Base-by-base conservation (phyloP, 2,797 vertebrate genomes). In the Mallotus villosus region DNA sequence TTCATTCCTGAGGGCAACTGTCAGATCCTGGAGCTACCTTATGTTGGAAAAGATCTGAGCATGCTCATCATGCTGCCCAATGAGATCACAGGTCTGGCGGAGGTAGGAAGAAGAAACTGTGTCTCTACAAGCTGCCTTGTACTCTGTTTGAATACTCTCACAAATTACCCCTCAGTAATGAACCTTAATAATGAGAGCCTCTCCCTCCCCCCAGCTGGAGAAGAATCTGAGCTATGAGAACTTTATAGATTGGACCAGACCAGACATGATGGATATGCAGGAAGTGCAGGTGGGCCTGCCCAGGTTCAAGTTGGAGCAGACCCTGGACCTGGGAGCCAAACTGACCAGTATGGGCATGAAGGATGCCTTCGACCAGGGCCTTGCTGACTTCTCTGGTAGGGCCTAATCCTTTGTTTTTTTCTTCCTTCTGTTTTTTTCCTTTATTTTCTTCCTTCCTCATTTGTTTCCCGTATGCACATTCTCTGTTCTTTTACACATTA, bases 51-150 rank as follows among this genome's bases (percentile, higher is more conserved):
- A 0, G 93, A 95, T 7, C 85, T 98, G 55, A 96, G 95, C 82
- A 94, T 97, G 94, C 32, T 97, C 62, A 87, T 98, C 71, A 64
- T 97, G 74, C 93, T 98, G 3, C 96, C 96, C 0, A 73, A 90
- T n/a, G 70, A 84, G 0, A 93, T 92, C 0, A 79, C 90, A 4
- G 95, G 95, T 14, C 87, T 98, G 79, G 90, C 93, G 82, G 84
- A 77, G 62, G 95, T 96, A 87, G 85, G 84, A 63, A 12, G 58
- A 14, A 5, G 51, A 1, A 41, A 41, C 8, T 1, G 0, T 41
- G 7, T 34, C 7, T 6, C 32, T 41, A 11, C 37, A 41, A 46
- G 9, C 41, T 46, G 41, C 41, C 9, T 14, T 46, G 41, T 14
- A 46, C 41, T 46, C 41, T 46, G 41, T 46, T 46, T 12, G 41